phyloP scores from a whole-genome alignment of 2,888 invertebrate species.

The Barypeithes pellucidus region DNA sequence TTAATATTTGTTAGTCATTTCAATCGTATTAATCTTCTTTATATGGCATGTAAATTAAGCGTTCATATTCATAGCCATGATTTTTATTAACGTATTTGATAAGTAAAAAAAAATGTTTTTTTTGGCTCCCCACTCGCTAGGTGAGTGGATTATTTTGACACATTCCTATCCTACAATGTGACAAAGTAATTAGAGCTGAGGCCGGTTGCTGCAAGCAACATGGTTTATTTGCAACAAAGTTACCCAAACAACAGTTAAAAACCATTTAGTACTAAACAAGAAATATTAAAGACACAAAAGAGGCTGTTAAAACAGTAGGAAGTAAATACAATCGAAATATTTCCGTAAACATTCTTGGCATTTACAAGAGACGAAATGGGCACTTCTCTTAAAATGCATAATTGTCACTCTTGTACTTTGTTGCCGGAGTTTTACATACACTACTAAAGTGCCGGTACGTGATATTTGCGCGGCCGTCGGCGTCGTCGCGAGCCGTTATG shows the following conservation, averaged over 20 bases:
- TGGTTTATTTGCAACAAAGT: conserved; percentile 40
- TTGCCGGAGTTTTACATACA: neutral
- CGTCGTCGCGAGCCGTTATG: too few relatives aligned
- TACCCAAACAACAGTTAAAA: conserved; percentile 37
- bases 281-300: conserved; percentile 44
- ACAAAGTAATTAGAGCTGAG: conserved; percentile 11
- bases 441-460: neutral
- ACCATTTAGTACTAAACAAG: conserved; percentile 44
- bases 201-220: conserved; percentile 14
- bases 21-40: too few relatives aligned
- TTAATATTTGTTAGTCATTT: too few relatives aligned
- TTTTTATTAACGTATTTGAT: too few relatives aligned
- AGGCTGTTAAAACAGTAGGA: conserved; percentile 44
- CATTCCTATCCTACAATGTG: too few relatives aligned
- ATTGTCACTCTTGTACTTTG: neutral
- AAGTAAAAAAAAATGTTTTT: too few relatives aligned
- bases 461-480: neutral
- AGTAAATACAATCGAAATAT: conserved; percentile 46
- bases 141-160: too few relatives aligned
- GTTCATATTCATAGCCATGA: too few relatives aligned
- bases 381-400: conserved; percentile 21
- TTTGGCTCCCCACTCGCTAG: too few relatives aligned
- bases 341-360: conserved; percentile 38
- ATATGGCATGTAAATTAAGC: too few relatives aligned
- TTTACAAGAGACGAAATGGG: conserved; percentile 17